Base-by-base conservation (phyloP, 2,113 vertebrate genomes). In the Galbula dea region DNA sequence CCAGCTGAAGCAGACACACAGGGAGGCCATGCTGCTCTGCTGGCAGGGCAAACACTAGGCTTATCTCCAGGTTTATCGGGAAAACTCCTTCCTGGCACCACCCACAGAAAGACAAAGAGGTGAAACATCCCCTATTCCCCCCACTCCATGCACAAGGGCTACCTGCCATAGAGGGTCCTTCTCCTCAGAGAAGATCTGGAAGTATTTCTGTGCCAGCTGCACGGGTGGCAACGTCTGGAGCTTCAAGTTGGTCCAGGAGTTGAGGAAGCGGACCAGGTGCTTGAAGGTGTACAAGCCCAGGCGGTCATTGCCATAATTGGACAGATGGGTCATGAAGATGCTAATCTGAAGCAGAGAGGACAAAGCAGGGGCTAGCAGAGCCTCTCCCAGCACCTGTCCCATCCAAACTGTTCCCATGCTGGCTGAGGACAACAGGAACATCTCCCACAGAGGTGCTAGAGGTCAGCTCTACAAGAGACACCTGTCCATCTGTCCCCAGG, bases 281-380 rank as follows among this genome's bases (percentile, higher is more conserved):
- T 98, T 99, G 93, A 99, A 99, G 83, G 99, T 99, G 96, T 99
- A 99, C 66, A 99, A 97, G 74, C 99, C 99, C 82, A 99, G 98
- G 54, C 99, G 99, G 91, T 99, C 99, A 0, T 99, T 99, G 45
- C 99, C 99, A 0, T 99, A 99, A 96, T 99, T 99, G 92, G 99
- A 99, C 96, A 99, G 97, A 87, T 99, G 99, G 13, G 99, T 99
- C 99, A 99, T 99, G 96, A 99, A 99, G 95, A 99, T 99, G 95
- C 99, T 99, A 91, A 99, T 99, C 99, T 99, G 96, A 73, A 93
- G 65, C 2, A 4, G 3, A 55, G 17, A 85, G 36, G 43, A 76
- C 5, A 16, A 13, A 83, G 19, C 23, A 61, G 41, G 59, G 22
- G 8, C 87, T 51, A 71, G 75, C 9, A 24, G 34, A 73, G 26